Evolutionary conservation across 2,888 invertebrate species (phyloP).

Genomic region (Frankliniella intonsa): DNA sequence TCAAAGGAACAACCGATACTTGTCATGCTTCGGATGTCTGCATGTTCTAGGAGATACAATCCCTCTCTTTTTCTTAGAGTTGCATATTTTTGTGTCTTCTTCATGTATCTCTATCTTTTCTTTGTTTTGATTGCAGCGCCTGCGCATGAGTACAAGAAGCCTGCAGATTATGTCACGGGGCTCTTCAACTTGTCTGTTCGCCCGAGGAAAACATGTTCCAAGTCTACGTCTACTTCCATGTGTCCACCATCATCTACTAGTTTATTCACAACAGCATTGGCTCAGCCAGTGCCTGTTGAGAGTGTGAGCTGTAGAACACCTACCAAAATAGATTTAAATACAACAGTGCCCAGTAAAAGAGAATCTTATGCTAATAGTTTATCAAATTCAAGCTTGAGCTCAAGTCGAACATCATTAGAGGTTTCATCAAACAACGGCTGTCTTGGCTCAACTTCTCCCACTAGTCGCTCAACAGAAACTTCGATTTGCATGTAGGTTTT

Average conservation of each 20-base stretch:
- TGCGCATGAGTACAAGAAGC: slow-evolving; percentile 61
- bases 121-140: slow-evolving; percentile 55
- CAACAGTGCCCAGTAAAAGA: neutral
- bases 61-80: slow-evolving; percentile 40
- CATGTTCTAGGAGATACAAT: too few relatives aligned
- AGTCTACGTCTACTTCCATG: neutral
- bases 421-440: slow-evolving; percentile 9
- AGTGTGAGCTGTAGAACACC: neutral
- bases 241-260: neutral
- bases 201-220: slow-evolving; percentile 42
- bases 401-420: neutral
- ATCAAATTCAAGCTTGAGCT: neutral
- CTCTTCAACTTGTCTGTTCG: slow-evolving; percentile 58
- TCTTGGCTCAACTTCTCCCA: neutral
- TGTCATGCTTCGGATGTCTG: slow-evolving; percentile 20
- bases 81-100: slow-evolving; percentile 35
- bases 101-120: slow-evolving; percentile 36
- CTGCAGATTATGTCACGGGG: slow-evolving; percentile 65
- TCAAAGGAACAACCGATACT: too few relatives aligned
- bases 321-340: neutral
- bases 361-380: neutral
- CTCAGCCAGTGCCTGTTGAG: neutral
- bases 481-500: neutral
- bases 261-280: neutral
- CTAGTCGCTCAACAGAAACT: neutral